Conservation (phyloP, 2,888 invertebrate genomes). For the Unio pictorum region DNA sequence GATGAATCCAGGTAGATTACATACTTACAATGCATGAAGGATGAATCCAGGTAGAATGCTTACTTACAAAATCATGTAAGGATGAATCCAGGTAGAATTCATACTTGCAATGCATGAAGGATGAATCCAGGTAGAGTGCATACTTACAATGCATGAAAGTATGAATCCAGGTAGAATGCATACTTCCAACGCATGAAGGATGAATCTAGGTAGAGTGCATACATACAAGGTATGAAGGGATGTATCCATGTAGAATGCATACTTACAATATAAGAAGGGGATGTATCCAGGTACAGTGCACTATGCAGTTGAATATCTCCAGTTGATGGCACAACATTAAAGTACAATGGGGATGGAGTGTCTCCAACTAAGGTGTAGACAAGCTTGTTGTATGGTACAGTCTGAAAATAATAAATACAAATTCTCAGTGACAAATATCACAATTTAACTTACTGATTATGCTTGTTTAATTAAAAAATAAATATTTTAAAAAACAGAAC, state of each 20-base stretch:
- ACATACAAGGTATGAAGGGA: no score
- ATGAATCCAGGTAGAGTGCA: no score
- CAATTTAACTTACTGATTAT: background rate
- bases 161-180: background rate
- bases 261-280: slow-evolving; percentile 33
- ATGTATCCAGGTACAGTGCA: slow-evolving; percentile 51
- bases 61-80: background rate
- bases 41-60: no score
- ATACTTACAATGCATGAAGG: no score
- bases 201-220: slow-evolving; percentile 40
- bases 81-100: background rate
- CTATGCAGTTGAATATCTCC: slow-evolving; percentile 55
- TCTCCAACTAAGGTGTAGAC: slow-evolving; percentile 52
- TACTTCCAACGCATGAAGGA: slow-evolving; percentile 27
- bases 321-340: slow-evolving; percentile 43
- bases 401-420: slow-evolving; percentile 8
- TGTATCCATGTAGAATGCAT: background rate
- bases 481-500: background rate
- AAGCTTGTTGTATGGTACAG: slow-evolving; percentile 55
- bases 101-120: slow-evolving; percentile 11
- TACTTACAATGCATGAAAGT: background rate
- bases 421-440: slow-evolving; percentile 1
- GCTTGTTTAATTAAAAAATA: background rate
- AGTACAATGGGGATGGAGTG: slow-evolving; percentile 36
- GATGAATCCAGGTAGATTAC: no score